Conservation (phyloP, 2,888 invertebrate species). For the Griposia aprilina region DNA sequence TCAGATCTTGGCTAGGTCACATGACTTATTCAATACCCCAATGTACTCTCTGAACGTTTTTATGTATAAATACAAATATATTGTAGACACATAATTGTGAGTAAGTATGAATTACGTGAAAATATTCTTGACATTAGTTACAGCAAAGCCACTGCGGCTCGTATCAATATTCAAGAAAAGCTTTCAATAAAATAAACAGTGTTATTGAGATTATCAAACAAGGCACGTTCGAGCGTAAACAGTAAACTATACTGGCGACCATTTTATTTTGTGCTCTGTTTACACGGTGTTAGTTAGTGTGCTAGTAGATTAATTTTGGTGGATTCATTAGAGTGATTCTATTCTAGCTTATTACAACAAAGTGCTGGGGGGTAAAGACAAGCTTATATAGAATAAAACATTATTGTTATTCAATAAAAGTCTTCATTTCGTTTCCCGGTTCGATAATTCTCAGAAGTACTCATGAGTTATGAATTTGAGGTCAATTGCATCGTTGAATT, state of each 20-base stretch:
- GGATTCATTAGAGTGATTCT: not conserved
- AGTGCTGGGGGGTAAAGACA: no score
- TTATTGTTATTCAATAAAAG: no score
- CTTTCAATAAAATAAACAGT: conserved; percentile 52
- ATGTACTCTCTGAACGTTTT: no score
- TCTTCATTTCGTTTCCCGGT: no score
- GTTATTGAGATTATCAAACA: conserved; percentile 48
- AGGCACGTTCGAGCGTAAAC: conserved; percentile 38
- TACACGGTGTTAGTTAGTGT: conserved; percentile 1
- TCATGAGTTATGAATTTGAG: not conserved
- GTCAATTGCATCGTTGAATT: not conserved
- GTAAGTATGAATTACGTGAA: not conserved
- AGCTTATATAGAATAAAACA: no score
- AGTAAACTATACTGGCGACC: conserved; percentile 7
- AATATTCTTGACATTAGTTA: conserved; percentile 1
- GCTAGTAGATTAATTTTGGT: conserved; percentile 2
- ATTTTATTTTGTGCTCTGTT: conserved; percentile 11
- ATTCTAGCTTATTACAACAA: not conserved
- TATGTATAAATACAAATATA: not conserved
- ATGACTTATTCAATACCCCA: no score
- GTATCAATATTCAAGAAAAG: conserved; percentile 54
- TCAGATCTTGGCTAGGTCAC: no score
- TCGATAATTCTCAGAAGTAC: not conserved
- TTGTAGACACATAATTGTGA: not conserved
- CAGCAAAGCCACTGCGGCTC: not conserved